Evolutionary conservation across 2,888 invertebrate genomes (phyloP), one percentile per base, ranked within the genome.

Genomic region (Willowsia nigromaculata): DNA sequence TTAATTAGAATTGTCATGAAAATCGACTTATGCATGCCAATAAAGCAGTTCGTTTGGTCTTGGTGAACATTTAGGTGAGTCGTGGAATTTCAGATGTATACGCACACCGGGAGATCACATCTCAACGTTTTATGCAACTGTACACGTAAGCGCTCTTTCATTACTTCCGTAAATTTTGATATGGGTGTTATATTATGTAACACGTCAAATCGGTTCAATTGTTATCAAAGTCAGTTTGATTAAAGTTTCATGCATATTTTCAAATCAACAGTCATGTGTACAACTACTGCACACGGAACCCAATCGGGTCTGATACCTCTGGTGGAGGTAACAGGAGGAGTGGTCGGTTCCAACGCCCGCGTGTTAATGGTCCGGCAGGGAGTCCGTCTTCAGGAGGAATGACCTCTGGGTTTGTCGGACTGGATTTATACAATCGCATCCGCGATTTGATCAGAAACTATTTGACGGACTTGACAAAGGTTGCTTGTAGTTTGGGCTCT

Each of bases 121-220:
- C 85, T 1, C 74, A 89, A 30, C 85, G 91, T 3, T 91, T 91
- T 40, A 91, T 91, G 91, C 86, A 91, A 22, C 90, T 91, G 27
- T 91, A 91, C 18, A 88, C 91, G 91, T 91, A 87, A n/a, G n/a
- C n/a, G n/a, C n/a, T n/a, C n/a, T n/a, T n/a, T n/a, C n/a, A n/a
- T n/a, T n/a, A n/a, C n/a, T n/a, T n/a, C n/a, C 50, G 25, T 56
- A 13, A 11, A 27, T 27, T 53, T 82, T 40, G 74, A 15, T 47
- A 30, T 1, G 13, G 30, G 56, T 11, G 11, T 22, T 65, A 6
- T 47, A n/a, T n/a, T n/a, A n/a, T n/a, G n/a, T n/a, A n/a, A n/a
- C n/a, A n/a, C n/a, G n/a, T n/a, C n/a, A n/a, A n/a, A n/a, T n/a
- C n/a, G n/a, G n/a, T n/a, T n/a, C n/a, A n/a, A n/a, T n/a, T n/a